Evolutionary conservation across 2,113 vertebrate species (phyloP).

Genomic region (Laticauda laticaudata): DNA sequence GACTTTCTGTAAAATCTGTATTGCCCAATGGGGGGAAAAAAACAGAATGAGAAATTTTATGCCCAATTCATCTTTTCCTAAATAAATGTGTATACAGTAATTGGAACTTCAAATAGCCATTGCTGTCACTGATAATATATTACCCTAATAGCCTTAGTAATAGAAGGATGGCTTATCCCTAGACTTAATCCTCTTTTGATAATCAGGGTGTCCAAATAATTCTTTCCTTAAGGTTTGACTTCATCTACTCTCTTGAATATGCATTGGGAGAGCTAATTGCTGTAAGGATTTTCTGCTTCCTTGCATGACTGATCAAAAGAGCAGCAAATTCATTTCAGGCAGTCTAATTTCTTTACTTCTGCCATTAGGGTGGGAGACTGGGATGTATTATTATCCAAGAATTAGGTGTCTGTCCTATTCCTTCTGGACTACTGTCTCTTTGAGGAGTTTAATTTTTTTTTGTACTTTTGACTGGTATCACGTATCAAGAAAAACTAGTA

Average conservation of each 20-base stretch:
- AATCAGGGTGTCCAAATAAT: slow-evolving; percentile 48
- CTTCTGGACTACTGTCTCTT: slow-evolving; percentile 45
- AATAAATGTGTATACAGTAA: background rate
- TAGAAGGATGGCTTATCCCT: slow-evolving; percentile 46
- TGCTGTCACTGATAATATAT: background rate
- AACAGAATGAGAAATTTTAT: background rate
- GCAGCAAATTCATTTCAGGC: slow-evolving; percentile 76
- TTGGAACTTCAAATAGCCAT: slow-evolving; percentile 11
- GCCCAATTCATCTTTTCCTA: background rate
- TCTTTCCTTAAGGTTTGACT: slow-evolving; percentile 53
- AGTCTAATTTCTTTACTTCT: slow-evolving; percentile 80
- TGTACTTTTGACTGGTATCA: background rate
- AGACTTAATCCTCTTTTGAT: slow-evolving; percentile 58
- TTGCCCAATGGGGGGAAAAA: background rate
- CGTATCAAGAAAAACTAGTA: slow-evolving; percentile 13
- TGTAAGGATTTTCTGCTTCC: slow-evolving; percentile 76
- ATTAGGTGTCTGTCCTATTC: slow-evolving; percentile 47
- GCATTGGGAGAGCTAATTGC: slow-evolving; percentile 76
- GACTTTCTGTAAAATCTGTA: background rate
- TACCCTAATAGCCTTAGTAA: slow-evolving; percentile 28
- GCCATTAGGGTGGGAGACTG: slow-evolving; percentile 76
- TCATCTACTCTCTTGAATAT: slow-evolving; percentile 67
- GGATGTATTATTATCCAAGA: slow-evolving; percentile 68
- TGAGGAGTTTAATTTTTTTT: slow-evolving; percentile 29
- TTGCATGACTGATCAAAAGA: slow-evolving; percentile 85